A percentile compares a stretch with the other conserved stretches of the same genome.
Conservation (phyloP, 2,113 vertebrate genomes). For the Ondatra zibethicus region DNA sequence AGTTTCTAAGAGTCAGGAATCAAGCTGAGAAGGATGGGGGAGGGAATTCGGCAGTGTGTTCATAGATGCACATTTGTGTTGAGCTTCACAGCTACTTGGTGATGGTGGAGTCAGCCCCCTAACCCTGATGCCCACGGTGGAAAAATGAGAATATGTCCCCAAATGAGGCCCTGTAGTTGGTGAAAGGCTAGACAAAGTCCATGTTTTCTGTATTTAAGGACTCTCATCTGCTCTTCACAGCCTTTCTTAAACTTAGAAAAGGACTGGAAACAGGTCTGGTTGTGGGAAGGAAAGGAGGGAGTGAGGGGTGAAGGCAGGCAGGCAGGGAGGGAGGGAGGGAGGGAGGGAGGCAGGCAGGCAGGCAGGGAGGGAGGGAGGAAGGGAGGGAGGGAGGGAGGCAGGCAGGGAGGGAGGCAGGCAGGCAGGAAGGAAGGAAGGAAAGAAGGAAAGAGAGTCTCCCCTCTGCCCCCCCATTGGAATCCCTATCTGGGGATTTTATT, state of each 20-base stretch:
- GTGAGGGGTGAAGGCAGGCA: fast-evolving
- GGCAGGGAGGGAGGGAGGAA: not conserved
- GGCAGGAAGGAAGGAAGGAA: not conserved
- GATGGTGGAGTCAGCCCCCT: not conserved
- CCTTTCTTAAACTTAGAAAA: not conserved
- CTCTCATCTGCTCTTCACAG: not conserved
- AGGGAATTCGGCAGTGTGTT: not conserved
- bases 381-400: not conserved
- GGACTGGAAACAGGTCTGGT: not conserved
- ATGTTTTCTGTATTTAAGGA: not conserved
- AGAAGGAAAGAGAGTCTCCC: not conserved
- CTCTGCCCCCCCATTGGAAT: not conserved
- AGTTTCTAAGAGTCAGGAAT: not conserved
- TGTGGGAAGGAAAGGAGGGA: not conserved
- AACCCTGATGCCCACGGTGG: not conserved
- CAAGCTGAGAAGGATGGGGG: not conserved
- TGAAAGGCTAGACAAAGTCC: not conserved
- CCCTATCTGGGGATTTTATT: not conserved
- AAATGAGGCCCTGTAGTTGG: not conserved
- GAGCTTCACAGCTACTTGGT: not conserved
- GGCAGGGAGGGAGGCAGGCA: too few species aligned
- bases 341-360: not conserved
- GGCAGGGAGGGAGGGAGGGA: fast-evolving
- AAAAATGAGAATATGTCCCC: not conserved
- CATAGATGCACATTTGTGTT: not conserved